Evolutionary conservation across 2,888 invertebrate species (phyloP).

Genomic region (Alloplasta piceator): DNA sequence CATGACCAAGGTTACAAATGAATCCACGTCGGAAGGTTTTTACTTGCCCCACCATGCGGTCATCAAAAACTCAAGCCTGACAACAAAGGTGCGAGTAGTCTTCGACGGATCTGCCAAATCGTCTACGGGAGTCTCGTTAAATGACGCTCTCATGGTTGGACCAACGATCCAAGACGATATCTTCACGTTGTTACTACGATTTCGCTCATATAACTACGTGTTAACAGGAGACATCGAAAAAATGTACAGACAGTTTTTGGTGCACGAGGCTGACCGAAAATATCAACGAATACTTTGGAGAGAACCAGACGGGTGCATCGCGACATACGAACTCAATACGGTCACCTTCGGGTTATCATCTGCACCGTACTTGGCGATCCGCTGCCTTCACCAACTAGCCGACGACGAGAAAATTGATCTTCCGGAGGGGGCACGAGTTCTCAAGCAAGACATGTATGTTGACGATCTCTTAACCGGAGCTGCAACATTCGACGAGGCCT

Average conservation of each 20-base stretch:
- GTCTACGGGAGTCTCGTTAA: conserved; percentile 54
- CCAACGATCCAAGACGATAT: no score
- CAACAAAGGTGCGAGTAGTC: no score
- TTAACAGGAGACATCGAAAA: no score
- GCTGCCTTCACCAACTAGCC: background rate
- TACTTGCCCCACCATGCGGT: conserved; percentile 67
- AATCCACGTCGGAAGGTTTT: conserved; percentile 19
- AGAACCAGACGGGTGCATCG: background rate
- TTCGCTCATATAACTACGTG: conserved; percentile 63
- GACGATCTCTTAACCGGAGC: background rate
- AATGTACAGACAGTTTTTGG: no score
- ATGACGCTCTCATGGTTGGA: conserved; percentile 66
- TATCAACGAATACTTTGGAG: background rate
- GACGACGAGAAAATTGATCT: background rate
- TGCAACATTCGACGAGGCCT: no score
- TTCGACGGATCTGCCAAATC: no score
- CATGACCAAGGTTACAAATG: conserved; percentile 51
- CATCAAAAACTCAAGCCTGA: conserved; percentile 54
- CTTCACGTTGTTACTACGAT: conserved; percentile 61
- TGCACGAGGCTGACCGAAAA: no score
- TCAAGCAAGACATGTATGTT: background rate
- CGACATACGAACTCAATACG: background rate
- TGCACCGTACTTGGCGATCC: no score
- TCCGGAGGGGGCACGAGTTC: background rate
- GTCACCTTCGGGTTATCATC: background rate